phyloP scores from a whole-genome alignment of 1,140 invertebrate genomes.

The Danaus plexippus region DNA sequence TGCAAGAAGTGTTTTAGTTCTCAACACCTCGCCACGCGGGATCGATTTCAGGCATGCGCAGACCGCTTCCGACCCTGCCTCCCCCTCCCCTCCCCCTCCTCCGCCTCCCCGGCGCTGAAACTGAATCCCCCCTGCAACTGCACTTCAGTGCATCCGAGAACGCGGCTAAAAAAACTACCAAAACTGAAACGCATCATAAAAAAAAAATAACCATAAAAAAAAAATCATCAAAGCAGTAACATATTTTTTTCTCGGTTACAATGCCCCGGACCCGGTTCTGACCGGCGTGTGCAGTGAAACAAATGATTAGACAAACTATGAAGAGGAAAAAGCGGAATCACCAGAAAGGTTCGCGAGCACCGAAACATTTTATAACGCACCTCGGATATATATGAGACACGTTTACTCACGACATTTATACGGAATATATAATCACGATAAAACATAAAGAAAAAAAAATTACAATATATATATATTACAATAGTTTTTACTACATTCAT shows the following conservation, averaged over 20 bases:
- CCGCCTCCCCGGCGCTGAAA: slow-evolving; percentile 28
- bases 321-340: slow-evolving; percentile 61
- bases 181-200: slow-evolving; percentile 27
- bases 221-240: too few relatives aligned
- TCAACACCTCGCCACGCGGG: slow-evolving; percentile 53
- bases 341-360: slow-evolving; percentile 24
- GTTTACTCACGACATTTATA: slow-evolving; percentile 48
- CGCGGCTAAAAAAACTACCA: slow-evolving; percentile 50
- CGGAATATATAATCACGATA: slow-evolving; percentile 57
- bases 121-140: slow-evolving; percentile 58
- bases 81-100: slow-evolving; percentile 24
- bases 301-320: slow-evolving; percentile 52
- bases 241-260: neutral
- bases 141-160: slow-evolving; percentile 63
- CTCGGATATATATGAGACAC: slow-evolving; percentile 49
- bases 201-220: too few relatives aligned
- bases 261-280: slow-evolving; percentile 1
- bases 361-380: slow-evolving; percentile 32
- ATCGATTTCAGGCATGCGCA: slow-evolving; percentile 59
- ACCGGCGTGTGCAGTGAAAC: slow-evolving; percentile 25
- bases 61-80: slow-evolving; percentile 27
- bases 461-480: slow-evolving; percentile 8
- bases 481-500: slow-evolving; percentile 18
- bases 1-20: slow-evolving; percentile 50
- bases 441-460: slow-evolving; percentile 17